Evolutionary conservation across 2,113 vertebrate species (phyloP).

Genomic region (Solenodon paradoxus): DNA sequence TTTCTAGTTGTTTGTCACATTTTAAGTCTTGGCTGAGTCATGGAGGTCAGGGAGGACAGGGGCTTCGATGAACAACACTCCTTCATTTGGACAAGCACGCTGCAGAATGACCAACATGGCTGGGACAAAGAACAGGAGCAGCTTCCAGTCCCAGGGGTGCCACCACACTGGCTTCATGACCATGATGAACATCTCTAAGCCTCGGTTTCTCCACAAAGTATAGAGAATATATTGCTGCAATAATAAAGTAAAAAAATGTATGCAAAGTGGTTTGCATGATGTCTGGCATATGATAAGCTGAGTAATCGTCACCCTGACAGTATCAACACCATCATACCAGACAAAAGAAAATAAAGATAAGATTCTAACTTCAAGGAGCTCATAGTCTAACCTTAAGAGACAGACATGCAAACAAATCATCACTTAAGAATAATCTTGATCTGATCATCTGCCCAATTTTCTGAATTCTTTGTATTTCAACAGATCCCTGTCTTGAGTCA

Average conservation of each 20-base stretch:
- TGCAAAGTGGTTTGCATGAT: not conserved
- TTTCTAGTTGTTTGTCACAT: not conserved
- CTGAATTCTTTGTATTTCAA: not conserved
- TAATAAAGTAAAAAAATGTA: not conserved
- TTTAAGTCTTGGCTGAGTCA: not conserved
- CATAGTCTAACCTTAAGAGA: not conserved
- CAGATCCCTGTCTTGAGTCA: not conserved
- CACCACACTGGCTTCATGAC: not conserved
- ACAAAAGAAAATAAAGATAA: not conserved
- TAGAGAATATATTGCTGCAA: not conserved
- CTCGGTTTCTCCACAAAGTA: not conserved
- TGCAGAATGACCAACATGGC: not conserved
- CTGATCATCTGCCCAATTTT: not conserved
- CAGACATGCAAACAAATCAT: not conserved
- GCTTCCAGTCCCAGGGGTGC: not conserved
- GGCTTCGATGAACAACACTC: not conserved
- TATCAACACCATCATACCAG: not conserved
- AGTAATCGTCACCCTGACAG: not conserved
- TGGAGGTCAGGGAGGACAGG: accelerated
- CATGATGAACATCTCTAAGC: not conserved
- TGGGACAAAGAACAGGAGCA: not conserved
- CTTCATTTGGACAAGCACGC: not conserved
- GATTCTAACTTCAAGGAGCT: not conserved
- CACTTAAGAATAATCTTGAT: not conserved
- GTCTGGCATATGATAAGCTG: not conserved